Base-by-base conservation (phyloP, 2,888 invertebrate species). In the Parnassius orleans region DNA sequence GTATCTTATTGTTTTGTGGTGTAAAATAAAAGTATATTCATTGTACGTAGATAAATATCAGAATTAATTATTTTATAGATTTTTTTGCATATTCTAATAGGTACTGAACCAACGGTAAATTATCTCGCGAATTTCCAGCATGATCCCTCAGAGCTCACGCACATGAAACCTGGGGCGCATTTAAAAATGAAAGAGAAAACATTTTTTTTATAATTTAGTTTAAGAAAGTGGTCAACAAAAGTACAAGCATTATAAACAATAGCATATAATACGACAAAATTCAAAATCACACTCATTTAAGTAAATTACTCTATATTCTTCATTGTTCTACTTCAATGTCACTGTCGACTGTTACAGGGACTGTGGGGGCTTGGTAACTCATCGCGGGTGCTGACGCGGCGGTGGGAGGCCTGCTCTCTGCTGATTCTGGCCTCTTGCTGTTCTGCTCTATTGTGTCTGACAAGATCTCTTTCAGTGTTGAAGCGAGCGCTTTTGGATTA, bases 401-500 rank as follows among this genome's bases (percentile, higher is more conserved):
- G 41, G 56, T 62, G 9, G 66, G 65, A 68, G 24, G 78, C 71
- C 43, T 58, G 68, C 5, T 66, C 64, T 3, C 69, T 72, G 1
- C 69, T 72, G 1, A 72, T 15, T 66, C 73, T 0, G 71, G 63
- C 65, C 72, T 68, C 68, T 77, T 81, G 64, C 81, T 75, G 24
- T 73, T 67, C 69, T 82, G 79, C 70, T 84, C 83, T 57, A 89
- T 79, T 42, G 85, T 88, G 65, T 90, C 88, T 41, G 89, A 86
- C 52, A 91, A 77, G 48, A 90, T 86, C 64, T 89, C 88, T 65
- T 84, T 87, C 2, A 91, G 80, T 3, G 87, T 82, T 0, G 84
- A 78, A 15, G 90, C 89, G 60, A 91, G 66, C 0, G 81, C 83
- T 68, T 81, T 87, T 0, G 89, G 90, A 61, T 89, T 90, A 0